phyloP scores from a whole-genome alignment of 2,888 invertebrate genomes.

The Beris chalybata region DNA sequence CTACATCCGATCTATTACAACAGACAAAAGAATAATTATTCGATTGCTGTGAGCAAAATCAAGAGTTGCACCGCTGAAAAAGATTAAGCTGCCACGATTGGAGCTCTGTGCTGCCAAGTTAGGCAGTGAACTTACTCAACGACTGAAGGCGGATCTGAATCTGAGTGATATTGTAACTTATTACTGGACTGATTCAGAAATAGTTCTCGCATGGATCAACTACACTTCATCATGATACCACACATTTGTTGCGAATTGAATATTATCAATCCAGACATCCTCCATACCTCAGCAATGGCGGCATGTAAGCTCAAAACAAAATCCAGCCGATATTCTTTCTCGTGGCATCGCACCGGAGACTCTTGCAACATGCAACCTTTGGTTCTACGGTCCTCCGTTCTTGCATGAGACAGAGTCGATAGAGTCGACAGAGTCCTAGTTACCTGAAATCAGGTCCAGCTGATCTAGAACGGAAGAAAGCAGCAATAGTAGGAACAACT shows the following conservation, averaged over 20 bases:
- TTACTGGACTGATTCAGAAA: neutral
- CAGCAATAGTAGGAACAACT: neutral
- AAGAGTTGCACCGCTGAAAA: neutral
- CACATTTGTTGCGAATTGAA: neutral
- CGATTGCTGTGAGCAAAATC: neutral
- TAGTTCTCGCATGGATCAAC: neutral
- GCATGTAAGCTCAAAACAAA: conserved; percentile 26
- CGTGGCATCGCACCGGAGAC: conserved; percentile 30
- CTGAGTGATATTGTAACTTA: neutral
- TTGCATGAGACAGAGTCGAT: conserved; percentile 17
- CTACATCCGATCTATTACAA: neutral
- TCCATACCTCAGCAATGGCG: conserved; percentile 7
- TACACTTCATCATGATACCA: neutral
- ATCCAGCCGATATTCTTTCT: conserved; percentile 35
- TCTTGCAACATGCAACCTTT: conserved; percentile 29
- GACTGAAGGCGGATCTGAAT: neutral
- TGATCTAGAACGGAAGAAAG: neutral
- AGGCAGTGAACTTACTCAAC: neutral
- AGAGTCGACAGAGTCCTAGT: too few species aligned
- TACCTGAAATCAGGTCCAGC: neutral
- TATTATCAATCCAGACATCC: neutral
- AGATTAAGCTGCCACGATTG: neutral
- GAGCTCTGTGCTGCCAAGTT: conserved; percentile 1
- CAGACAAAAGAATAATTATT: neutral
- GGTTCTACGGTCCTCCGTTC: conserved; percentile 32